phyloP scores from a whole-genome alignment of 1,140 invertebrate genomes.

The Drosophila paulistorum region DNA sequence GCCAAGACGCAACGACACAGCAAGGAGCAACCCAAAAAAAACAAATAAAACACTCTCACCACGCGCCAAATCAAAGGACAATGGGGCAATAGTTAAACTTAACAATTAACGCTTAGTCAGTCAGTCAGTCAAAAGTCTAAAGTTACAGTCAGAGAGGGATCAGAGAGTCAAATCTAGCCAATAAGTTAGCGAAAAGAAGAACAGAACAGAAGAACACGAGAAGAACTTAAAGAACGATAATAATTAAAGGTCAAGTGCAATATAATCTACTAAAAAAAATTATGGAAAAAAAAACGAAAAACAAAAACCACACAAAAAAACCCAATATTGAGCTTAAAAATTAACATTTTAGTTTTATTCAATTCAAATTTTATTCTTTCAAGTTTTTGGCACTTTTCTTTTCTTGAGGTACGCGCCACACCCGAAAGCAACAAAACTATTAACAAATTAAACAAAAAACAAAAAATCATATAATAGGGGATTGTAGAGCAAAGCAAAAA shows the following conservation, averaged over 20 bases:
- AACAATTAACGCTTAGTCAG: slow-evolving; percentile 38
- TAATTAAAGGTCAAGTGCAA: slow-evolving; percentile 30
- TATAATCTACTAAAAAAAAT: slow-evolving; percentile 22
- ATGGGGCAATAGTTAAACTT: slow-evolving; percentile 49
- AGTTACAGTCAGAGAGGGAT: too few species aligned
- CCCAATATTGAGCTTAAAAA: too few species aligned
- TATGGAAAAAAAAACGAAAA: too few species aligned
- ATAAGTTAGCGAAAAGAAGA: slow-evolving; percentile 42
- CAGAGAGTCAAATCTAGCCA: slow-evolving; percentile 34
- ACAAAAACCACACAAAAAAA: too few species aligned
- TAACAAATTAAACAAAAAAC: neutral
- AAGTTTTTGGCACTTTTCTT: slow-evolving; percentile 20
- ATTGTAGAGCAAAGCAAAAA: too few species aligned
- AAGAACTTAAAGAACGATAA: neutral
- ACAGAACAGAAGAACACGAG: slow-evolving; percentile 20
- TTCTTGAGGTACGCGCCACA: slow-evolving; percentile 6
- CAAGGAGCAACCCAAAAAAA: neutral
- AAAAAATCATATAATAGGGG: neutral
- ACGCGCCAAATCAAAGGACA: slow-evolving; percentile 40
- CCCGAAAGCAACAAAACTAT: neutral
- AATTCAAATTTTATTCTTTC: slow-evolving; percentile 8
- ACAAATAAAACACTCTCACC: slow-evolving; percentile 45
- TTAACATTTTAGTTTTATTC: neutral
- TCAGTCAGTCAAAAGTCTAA: slow-evolving; percentile 13
- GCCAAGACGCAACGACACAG: slow-evolving; percentile 22